Evolutionary conservation across 2,797 vertebrate species (phyloP), one percentile per base, ranked within the genome.

Genomic region (Falco columbarius): DNA sequence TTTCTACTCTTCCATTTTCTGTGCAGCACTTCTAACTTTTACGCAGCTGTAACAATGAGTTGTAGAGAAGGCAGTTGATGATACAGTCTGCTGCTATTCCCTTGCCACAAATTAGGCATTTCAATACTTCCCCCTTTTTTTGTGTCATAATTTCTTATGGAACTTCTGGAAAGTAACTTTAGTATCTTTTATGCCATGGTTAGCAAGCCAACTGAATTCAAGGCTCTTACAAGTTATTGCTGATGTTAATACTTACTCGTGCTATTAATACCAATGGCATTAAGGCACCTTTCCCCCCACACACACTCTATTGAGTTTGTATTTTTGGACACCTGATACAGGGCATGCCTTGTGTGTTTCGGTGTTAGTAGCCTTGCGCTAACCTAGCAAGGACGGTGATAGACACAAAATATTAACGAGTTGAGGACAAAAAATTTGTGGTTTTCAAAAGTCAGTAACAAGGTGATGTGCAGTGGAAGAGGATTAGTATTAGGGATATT

Each of bases 1-100:
- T 93, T 86, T 36, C 59, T 84, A 42, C 74, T 95, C 80, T 92
- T 59, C 72, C 36, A 24, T 93, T 94, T 96, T 90, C 51, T 7
- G 1, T 52, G 56, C 55, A 70, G 77, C 7, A 1, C 23, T 97
- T 93, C 12, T 67, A 49, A 76, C 65, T 77, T 79, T 4, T 56
- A 12, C 2, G 3, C 51, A 85, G 26, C 83, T 91, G 23, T 72
- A 74, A 27, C 49, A 71, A 34, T 20, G 58, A 65, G 55, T 90
- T 84, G 22, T 30, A 54, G 75, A 86, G 90, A 51, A 65, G 42
- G 42, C 66, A 49, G 32, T 68, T 56, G 22, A 0, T 5, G 21
- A 38, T 47, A 12, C 75, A 63, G 27, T n/a, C 52, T 70, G 42
- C 58, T 46, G 4, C 24, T 52, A 14, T 55, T 27, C 30, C 13